These are phyloP conservation scores for Lynx canadensis DNA, from an alignment of 2,113 vertebrate genomes.

Conservation along the genomic window DNA sequence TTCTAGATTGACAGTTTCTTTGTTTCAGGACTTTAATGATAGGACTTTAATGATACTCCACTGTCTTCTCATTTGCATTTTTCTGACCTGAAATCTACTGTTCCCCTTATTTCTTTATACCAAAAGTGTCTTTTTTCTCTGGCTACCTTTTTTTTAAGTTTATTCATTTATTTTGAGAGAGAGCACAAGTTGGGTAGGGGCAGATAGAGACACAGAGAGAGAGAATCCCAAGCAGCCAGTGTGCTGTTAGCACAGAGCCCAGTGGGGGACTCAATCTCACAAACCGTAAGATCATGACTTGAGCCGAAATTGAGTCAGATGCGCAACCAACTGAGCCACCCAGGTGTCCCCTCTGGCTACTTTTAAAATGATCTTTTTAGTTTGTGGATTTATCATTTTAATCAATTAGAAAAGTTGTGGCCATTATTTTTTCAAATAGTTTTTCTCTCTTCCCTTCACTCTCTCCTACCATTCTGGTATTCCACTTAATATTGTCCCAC, in stretches of 20 bases:
- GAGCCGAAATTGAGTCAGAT: no score
- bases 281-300: no score
- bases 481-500: neutral
- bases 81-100: neutral
- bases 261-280: no score
- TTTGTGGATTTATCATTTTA: conserved; percentile 12
- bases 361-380: conserved; percentile 17
- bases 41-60: neutral
- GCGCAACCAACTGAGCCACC: no score
- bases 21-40: neutral
- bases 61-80: neutral
- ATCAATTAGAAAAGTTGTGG: neutral
- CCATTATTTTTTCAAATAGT: neutral
- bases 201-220: no score
- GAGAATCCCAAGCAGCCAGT: no score
- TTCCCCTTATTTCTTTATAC: neutral
- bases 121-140: neutral
- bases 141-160: neutral
- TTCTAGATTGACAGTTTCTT: neutral
- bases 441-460: neutral
- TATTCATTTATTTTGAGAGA: no score
- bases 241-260: no score
- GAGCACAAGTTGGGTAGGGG: no score
- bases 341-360: neutral
- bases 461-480: neutral